phyloP scores from a whole-genome alignment of 2,113 vertebrate species.

The Lutjanus erythropterus region DNA sequence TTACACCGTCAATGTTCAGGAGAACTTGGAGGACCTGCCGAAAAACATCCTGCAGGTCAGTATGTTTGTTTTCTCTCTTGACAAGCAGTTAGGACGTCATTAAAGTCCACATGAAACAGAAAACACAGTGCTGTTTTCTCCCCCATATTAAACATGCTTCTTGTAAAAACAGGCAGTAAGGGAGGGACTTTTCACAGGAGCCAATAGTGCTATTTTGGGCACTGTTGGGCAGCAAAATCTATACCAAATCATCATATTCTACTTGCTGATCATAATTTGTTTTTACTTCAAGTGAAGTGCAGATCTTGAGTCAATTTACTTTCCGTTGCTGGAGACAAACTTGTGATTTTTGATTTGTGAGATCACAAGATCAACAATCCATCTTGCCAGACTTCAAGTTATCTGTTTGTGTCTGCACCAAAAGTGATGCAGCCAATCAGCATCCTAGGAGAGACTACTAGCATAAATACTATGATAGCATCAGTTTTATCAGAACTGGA shows the following conservation, averaged over 20 bases:
- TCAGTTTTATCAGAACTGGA: too few relatives aligned
- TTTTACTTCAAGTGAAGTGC: background rate
- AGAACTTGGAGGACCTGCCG: conserved; percentile 89
- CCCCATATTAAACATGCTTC: too few relatives aligned
- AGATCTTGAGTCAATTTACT: background rate
- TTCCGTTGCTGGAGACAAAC: background rate
- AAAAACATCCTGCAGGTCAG: conserved; percentile 93
- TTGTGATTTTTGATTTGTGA: background rate
- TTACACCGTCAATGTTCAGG: conserved; percentile 90
- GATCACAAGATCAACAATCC: too few relatives aligned
- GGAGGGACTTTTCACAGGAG: too few relatives aligned
- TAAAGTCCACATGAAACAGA: conserved; percentile 52
- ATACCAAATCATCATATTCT: background rate
- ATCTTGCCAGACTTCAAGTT: too few relatives aligned
- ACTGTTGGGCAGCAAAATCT: background rate
- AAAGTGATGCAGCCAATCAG: too few relatives aligned
- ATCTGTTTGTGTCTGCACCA: too few relatives aligned
- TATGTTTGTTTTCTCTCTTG: conserved; percentile 28
- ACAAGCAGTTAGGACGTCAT: background rate
- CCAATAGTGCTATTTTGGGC: too few relatives aligned
- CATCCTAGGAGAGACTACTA: too few relatives aligned
- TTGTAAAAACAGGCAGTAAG: too few relatives aligned
- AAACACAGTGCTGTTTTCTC: too few relatives aligned
- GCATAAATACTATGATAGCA: too few relatives aligned
- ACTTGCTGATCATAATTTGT: background rate